Conservation (phyloP, 2,888 invertebrate genomes). For the Agrotis clavis region DNA sequence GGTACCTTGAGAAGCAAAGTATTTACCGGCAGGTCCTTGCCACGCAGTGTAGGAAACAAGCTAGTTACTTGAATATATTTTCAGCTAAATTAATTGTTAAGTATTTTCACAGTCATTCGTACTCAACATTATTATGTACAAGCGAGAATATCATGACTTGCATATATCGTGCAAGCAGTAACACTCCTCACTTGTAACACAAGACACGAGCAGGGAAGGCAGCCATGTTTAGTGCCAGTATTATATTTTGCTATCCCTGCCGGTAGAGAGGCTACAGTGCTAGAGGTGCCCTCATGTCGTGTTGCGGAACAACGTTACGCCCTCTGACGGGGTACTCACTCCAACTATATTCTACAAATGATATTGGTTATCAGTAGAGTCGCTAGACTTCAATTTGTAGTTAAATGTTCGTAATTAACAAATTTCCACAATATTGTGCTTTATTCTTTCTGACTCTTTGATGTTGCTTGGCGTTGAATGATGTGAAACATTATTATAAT, state of each 20-base stretch:
- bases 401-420: slow-evolving; percentile 82
- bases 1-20: slow-evolving; percentile 41
- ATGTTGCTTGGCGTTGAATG: slow-evolving; percentile 89
- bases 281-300: slow-evolving; percentile 51
- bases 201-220: slow-evolving; percentile 10
- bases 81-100: slow-evolving; percentile 47
- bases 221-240: slow-evolving; percentile 44
- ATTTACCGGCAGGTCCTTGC: slow-evolving; percentile 47
- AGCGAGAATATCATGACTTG: slow-evolving; percentile 26
- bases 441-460: slow-evolving; percentile 85
- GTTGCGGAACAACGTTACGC: slow-evolving; percentile 38
- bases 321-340: slow-evolving; percentile 55
- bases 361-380: slow-evolving; percentile 83
- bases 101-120: slow-evolving; percentile 45
- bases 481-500: slow-evolving; percentile 85
- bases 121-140: slow-evolving; percentile 10
- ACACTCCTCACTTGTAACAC: slow-evolving; percentile 33
- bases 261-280: slow-evolving; percentile 39
- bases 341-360: slow-evolving; percentile 65
- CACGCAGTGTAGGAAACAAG: slow-evolving; percentile 34
- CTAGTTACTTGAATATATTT: slow-evolving; percentile 41
- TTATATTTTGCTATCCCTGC: slow-evolving; percentile 31
- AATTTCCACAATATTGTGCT: slow-evolving; percentile 82
- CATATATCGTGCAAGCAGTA: slow-evolving; percentile 49
- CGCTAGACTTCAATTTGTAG: slow-evolving; percentile 89